Evolutionary conservation across 2,888 invertebrate species (phyloP).

Genomic region (Aquatica leii): DNA sequence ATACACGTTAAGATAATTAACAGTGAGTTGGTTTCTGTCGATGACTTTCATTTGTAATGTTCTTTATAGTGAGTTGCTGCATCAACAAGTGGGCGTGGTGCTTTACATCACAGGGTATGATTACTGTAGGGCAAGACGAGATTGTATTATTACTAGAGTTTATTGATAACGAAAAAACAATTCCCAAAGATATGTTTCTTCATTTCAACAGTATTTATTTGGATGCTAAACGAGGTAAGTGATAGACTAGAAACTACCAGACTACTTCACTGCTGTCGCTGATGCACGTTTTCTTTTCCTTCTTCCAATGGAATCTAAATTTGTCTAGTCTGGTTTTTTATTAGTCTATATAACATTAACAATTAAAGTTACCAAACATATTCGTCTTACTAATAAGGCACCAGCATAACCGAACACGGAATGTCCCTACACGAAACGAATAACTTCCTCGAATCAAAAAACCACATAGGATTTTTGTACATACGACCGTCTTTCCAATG

Average conservation of each 20-base stretch:
- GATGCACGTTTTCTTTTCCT: too few species aligned
- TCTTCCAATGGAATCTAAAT: too few species aligned
- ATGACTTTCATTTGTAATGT: slow-evolving; percentile 20
- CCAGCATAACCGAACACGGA: slow-evolving; percentile 74
- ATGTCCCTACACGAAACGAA: slow-evolving; percentile 70
- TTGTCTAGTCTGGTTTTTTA: too few species aligned
- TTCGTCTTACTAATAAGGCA: slow-evolving; percentile 62
- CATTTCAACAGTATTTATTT: slow-evolving; percentile 77
- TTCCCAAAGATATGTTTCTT: slow-evolving; percentile 78
- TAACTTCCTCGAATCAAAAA: slow-evolving; percentile 72
- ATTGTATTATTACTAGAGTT: slow-evolving; percentile 77
- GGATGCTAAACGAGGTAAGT: slow-evolving; percentile 69
- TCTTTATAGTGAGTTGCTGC: slow-evolving; percentile 77
- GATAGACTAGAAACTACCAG: too few species aligned
- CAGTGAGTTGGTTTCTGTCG: slow-evolving; percentile 65
- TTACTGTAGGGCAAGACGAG: slow-evolving; percentile 85
- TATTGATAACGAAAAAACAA: slow-evolving; percentile 67
- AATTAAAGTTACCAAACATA: slow-evolving; percentile 5
- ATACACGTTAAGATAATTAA: slow-evolving; percentile 77
- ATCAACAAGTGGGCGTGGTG: slow-evolving; percentile 78
- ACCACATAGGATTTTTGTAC: slow-evolving; percentile 84
- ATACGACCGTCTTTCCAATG: slow-evolving; percentile 84
- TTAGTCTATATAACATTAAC: too few species aligned
- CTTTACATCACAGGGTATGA: slow-evolving; percentile 78
- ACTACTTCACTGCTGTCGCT: too few species aligned